A percentile compares a stretch with the other conserved stretches of the same genome.
These are phyloP conservation scores for Falco punctatus DNA, from an alignment of 2,113 vertebrate species.

Conservation along the genomic window DNA sequence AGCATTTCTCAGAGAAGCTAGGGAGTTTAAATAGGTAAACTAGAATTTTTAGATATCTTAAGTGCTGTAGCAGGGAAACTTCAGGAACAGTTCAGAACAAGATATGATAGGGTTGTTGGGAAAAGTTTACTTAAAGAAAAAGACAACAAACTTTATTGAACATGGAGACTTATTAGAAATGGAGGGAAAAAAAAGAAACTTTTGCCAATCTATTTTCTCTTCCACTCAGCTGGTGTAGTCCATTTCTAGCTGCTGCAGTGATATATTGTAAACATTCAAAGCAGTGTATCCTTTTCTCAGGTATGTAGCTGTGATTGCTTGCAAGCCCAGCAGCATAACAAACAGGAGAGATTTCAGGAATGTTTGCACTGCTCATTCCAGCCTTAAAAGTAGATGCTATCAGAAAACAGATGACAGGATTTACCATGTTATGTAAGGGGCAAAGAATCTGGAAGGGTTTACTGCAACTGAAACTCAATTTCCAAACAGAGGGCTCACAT, in stretches of 20 bases:
- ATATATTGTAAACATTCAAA: neutral
- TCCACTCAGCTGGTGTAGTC: neutral
- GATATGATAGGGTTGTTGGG: neutral
- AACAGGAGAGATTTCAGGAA: slow-evolving; percentile 38
- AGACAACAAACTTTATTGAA: neutral
- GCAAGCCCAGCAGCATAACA: neutral
- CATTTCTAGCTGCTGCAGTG: neutral
- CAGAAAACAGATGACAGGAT: slow-evolving; percentile 36
- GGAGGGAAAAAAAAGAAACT: neutral
- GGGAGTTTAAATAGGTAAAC: neutral
- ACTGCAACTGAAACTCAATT: neutral
- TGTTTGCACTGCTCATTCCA: slow-evolving; percentile 51
- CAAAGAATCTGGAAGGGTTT: slow-evolving; percentile 23
- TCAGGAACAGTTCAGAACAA: neutral
- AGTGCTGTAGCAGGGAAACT: neutral
- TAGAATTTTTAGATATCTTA: neutral
- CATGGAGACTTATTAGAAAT: neutral
- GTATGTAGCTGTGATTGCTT: neutral
- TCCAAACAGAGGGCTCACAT: neutral
- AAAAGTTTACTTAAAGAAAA: neutral
- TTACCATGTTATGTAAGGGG: neutral
- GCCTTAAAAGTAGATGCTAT: slow-evolving; percentile 40
- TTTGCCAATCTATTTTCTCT: neutral
- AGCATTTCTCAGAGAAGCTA: neutral
- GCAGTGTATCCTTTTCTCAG: neutral